These are phyloP conservation scores for Boloria euphrosyne DNA, from an alignment of 2,888 invertebrate species.

Conservation along the genomic window DNA sequence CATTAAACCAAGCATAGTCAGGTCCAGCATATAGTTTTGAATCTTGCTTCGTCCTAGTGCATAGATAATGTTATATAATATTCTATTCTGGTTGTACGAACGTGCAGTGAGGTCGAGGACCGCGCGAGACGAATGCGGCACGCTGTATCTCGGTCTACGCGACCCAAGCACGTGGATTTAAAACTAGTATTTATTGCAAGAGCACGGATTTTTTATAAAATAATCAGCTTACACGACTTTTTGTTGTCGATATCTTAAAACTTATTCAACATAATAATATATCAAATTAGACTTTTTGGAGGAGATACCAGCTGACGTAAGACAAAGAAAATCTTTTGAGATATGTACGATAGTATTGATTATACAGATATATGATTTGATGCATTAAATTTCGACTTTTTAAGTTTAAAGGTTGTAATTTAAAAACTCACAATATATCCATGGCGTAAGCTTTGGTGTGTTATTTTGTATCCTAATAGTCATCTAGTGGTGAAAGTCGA, in stretches of 20 bases:
- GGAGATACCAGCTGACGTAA: too few species aligned
- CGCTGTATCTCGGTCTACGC: slow-evolving; percentile 26
- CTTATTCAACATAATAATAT: too few species aligned
- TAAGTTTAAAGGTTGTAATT: too few species aligned
- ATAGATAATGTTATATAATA: slow-evolving; percentile 32
- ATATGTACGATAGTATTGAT: too few species aligned
- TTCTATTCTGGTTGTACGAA: slow-evolving; percentile 27
- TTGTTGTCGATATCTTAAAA: neutral
- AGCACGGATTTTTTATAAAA: neutral
- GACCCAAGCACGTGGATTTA: slow-evolving; percentile 18
- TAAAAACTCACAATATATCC: too few species aligned
- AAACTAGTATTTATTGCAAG: slow-evolving; percentile 2
- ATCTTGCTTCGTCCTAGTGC: slow-evolving; percentile 19
- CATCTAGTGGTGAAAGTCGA: too few species aligned
- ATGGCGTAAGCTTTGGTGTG: too few species aligned
- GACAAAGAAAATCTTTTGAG: too few species aligned
- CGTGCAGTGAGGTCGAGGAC: slow-evolving; percentile 30
- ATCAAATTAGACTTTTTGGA: too few species aligned
- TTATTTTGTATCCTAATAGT: too few species aligned
- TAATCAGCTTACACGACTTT: neutral
- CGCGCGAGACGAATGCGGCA: slow-evolving; percentile 33
- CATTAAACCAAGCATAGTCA: neutral
- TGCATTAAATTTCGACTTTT: too few species aligned
- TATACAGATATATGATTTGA: too few species aligned
- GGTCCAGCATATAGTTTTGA: neutral